Conservation (phyloP, 2,113 vertebrate species). For the Glareola pratincola region DNA sequence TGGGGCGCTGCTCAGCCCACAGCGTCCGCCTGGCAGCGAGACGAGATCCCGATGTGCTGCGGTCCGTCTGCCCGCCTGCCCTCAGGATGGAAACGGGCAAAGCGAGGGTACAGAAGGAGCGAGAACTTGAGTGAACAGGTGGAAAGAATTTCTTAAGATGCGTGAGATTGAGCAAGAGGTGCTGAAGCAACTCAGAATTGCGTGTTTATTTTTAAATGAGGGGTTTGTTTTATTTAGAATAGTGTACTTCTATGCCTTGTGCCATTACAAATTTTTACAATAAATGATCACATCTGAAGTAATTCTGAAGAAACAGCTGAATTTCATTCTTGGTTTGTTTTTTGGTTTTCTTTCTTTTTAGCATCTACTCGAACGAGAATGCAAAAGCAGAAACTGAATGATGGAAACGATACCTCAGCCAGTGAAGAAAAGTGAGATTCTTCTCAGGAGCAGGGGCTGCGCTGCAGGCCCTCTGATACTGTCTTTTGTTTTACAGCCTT, state of each 20-base stretch:
- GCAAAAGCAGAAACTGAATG: slow-evolving; percentile 94
- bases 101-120: background rate
- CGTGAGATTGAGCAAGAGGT: background rate
- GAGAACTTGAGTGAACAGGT: background rate
- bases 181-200: background rate
- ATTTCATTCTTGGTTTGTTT: background rate
- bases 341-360: slow-evolving; percentile 38
- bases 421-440: slow-evolving; percentile 76
- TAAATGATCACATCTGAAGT: background rate
- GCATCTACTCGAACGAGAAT: slow-evolving; percentile 91
- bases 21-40: background rate
- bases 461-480: background rate
- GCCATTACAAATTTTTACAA: background rate
- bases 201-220: background rate
- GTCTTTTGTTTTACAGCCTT: background rate
- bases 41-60: fast-evolving
- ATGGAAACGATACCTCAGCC: slow-evolving; percentile 79
- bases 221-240: background rate
- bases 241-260: background rate
- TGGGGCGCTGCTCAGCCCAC: background rate
- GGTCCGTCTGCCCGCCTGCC: fast-evolving
- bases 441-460: slow-evolving; percentile 41
- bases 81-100: background rate
- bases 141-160: background rate
- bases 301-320: background rate